These are phyloP conservation scores for Flabesymbios commensalis DNA, from an alignment of 2,888 invertebrate species.

Conservation along the genomic window DNA sequence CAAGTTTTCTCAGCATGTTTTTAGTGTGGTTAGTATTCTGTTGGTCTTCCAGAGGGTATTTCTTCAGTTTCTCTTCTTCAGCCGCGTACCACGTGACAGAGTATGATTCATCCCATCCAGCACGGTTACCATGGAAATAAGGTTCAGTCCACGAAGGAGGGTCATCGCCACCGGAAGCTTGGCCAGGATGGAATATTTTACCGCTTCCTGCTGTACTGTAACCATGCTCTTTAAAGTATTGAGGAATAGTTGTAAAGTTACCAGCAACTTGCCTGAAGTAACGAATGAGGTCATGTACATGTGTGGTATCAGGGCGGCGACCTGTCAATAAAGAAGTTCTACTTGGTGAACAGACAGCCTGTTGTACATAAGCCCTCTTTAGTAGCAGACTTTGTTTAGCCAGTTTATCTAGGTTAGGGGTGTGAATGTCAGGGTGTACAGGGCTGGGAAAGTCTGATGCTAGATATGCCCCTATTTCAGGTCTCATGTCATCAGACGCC, in stretches of 20 bases:
- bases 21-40: conserved; percentile 26
- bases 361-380: conserved; percentile 37
- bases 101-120: conserved; percentile 15
- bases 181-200: conserved; percentile 29
- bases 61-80: conserved; percentile 22
- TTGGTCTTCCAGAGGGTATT: conserved; percentile 28
- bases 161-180: conserved; percentile 69
- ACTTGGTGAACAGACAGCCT: conserved; percentile 33
- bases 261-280: conserved; percentile 28
- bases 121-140: conserved; percentile 29
- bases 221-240: conserved; percentile 27
- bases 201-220: conserved; percentile 22
- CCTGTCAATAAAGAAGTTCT: conserved; percentile 31
- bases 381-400: conserved; percentile 36
- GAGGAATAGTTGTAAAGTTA: conserved; percentile 28
- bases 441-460: conserved; percentile 33
- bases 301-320: conserved; percentile 31
- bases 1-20: conserved; percentile 14
- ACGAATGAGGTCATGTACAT: conserved; percentile 24
- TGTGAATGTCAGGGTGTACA: conserved; percentile 35
- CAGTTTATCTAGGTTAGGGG: conserved; percentile 39
- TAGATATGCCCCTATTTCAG: conserved; percentile 25
- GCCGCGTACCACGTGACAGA: conserved; percentile 37
- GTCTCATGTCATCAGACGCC: conserved; percentile 23
- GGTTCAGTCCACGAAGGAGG: conserved; percentile 41